These are phyloP conservation scores for Acestrorhynchus altus DNA, from an alignment of 2,797 vertebrate genomes.

Conservation along the genomic window DNA sequence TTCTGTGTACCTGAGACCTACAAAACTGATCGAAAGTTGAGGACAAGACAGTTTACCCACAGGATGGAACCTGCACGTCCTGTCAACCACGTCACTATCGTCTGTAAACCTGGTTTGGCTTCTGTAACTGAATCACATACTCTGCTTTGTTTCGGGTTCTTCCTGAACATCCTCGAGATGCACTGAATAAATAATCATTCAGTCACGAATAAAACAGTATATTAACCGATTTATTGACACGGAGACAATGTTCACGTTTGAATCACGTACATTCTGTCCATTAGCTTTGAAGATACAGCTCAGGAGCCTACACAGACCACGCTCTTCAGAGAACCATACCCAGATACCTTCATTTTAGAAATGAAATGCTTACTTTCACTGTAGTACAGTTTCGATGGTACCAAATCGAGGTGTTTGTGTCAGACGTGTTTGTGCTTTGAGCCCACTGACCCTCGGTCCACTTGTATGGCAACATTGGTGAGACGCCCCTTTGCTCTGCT, in stretches of 20 bases:
- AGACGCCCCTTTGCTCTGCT: conserved; percentile 30
- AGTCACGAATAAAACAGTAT: too few species aligned
- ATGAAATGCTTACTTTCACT: too few species aligned
- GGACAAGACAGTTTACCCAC: neutral
- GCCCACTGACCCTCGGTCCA: neutral
- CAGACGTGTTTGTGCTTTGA: neutral
- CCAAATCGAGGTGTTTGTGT: too few species aligned
- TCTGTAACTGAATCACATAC: neutral
- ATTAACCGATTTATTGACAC: too few species aligned
- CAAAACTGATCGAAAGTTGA: neutral
- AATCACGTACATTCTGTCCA: too few species aligned
- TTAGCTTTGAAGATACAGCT: neutral
- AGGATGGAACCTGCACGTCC: neutral
- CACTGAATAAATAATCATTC: too few species aligned
- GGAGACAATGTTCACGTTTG: too few species aligned
- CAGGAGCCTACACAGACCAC: neutral
- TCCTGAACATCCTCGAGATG: neutral
- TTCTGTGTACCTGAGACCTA: neutral
- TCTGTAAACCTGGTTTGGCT: neutral
- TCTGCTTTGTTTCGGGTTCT: neutral
- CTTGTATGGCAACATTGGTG: neutral
- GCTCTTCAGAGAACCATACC: neutral
- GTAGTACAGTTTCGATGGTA: too few species aligned
- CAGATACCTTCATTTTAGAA: too few species aligned
- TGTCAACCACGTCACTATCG: neutral